Percentiles rank a stretch among this genome's conserved stretches.
Evolutionary conservation across 2,888 invertebrate genomes (phyloP).

Genomic region (Drosophila robusta): DNA sequence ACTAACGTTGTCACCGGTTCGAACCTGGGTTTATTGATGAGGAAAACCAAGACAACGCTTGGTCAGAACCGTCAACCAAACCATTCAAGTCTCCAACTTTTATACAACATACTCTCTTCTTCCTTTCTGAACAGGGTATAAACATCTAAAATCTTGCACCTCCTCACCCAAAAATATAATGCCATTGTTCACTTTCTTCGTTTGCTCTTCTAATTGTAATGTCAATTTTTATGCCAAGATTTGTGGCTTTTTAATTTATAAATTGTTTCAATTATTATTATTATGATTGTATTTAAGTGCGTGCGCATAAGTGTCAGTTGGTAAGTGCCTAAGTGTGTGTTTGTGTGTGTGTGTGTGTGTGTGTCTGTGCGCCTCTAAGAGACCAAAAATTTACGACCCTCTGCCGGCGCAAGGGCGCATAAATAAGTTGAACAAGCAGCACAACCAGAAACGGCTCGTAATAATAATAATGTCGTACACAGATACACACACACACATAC

Average conservation of each 20-base stretch:
- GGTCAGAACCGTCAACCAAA: too few relatives aligned
- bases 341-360: conserved; percentile 10
- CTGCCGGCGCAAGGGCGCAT: conserved; percentile 59
- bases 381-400: conserved; percentile 74
- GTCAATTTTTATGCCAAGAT: conserved; percentile 78
- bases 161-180: conserved; percentile 21
- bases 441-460: conserved; percentile 76
- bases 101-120: not conserved
- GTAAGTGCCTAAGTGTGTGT: conserved; percentile 14
- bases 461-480: conserved; percentile 76
- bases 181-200: conserved; percentile 50
- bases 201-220: conserved; percentile 63
- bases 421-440: conserved; percentile 77
- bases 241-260: conserved; percentile 82
- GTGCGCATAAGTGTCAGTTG: conserved; percentile 67
- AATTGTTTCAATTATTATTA: conserved; percentile 81
- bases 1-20: too few relatives aligned
- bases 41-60: too few relatives aligned
- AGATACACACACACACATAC: conserved; percentile 45
- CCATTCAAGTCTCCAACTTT: too few relatives aligned
- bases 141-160: conserved; percentile 2
- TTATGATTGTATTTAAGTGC: conserved; percentile 80
- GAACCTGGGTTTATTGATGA: too few relatives aligned
- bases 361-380: conserved; percentile 40
- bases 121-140: not conserved